Base-by-base conservation (phyloP, 1,140 invertebrate species). In the Chrysopa pallens region DNA sequence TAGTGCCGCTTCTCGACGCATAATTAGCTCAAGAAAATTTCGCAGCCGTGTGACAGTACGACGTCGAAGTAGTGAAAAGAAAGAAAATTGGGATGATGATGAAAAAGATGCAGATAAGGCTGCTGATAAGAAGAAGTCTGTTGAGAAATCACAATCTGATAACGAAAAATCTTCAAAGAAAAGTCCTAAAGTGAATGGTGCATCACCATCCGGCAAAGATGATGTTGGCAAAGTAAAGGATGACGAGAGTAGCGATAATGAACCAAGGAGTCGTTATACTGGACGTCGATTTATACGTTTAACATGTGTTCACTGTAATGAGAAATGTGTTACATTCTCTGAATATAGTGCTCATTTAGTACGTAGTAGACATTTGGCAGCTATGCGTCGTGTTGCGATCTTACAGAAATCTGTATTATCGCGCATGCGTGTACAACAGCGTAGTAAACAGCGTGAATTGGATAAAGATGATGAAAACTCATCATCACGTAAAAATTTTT, bases 331-430 rank as follows among this genome's bases (percentile, higher is more conserved):
- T 4, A 84, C 80, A 8, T 84, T 83, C 51, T 75, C 72, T 52
- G 71, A 75, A 37, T 85, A 84, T 52, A 69, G 70, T 7, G 64
- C 75, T 43, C 82, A 86, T 63, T 61, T 86, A 46, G 64, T 73
- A 48, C 76, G 74, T 1, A 67, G 67, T 9, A 71, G 69, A 43
- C 82, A 86, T 55, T 73, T 74, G 44, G 66, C 72, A 9, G 72
- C 77, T 0, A 80, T 85, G 77, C 66, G 73, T 38, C 70, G 68
- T 17, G 71, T 83, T 42, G 77, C 79, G 4, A 64, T 74, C 3
- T 74, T 74, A 28, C 77, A 82, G 49, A 78, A 81, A 50, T 67
- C 72, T 12, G 76, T 78, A 52, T 54, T 84, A 27, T 67, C 76
- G 35, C 69, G 74, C 43, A 79, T 85, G 78, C 71, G 82, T 33